Evolutionary conservation across 2,797 vertebrate species (phyloP), one percentile per base, ranked within the genome.

Genomic region (Anableps anableps): DNA sequence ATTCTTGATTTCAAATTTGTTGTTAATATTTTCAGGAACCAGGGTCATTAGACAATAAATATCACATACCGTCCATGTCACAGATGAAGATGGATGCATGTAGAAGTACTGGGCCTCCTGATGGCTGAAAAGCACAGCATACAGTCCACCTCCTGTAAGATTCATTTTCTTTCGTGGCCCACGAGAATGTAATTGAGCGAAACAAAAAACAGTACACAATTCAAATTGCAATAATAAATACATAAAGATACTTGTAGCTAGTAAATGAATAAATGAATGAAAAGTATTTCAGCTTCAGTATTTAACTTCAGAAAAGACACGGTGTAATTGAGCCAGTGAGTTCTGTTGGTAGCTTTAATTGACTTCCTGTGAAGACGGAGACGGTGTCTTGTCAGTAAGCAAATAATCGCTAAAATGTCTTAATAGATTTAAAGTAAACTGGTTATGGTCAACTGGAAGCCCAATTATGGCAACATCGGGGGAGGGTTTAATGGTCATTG

Each of bases 351-450:
- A 60, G 72, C 29, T 75, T 74, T 73, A 43, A 55, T 79, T 10
- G 71, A 77, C 29, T 81, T 81, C 79, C 72, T 68, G 5, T 31
- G 16, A 36, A 80, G 47, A 26, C 75, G 66, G 7, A 85, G 66
- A n/a, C 47, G 62, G 14, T 4, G 19, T 78, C 60, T 43, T 53
- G 62, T 70, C 43, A 48, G 1, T 80, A 76, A 77, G 41, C 55
- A 79, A 48, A 76, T 41, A 17, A 80, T 80, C 10, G 21, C 51
- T 53, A 58, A 21, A 75, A 85, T 45, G 23, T 76, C 45, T n/a
- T 66, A 79, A 47, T 72, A 80, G n/a, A 34, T 62, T 31, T 1
- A 31, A 55, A 3, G n/a, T 77, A 0, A 47, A 86, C 16, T 14
- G 14, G 3, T 51, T 41, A 9, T 75, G 17, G n/a, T 77, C 71